These are phyloP conservation scores for Schizaphis graminum DNA, from an alignment of 2,888 invertebrate species.

Conservation along the genomic window DNA sequence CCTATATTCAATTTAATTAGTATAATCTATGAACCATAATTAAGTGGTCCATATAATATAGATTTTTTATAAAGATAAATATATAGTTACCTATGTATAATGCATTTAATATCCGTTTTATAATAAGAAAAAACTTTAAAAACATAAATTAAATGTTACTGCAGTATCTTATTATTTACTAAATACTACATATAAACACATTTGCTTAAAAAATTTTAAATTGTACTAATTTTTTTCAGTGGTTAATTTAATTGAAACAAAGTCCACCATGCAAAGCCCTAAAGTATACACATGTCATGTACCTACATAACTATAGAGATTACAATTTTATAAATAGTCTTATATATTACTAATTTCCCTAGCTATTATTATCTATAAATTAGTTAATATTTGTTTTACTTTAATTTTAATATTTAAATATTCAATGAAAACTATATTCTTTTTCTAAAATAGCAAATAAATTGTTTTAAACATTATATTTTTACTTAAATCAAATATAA, in stretches of 20 bases:
- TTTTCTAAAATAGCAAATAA: background rate
- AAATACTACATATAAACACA: background rate
- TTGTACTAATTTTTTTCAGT: background rate
- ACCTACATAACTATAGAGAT: no score
- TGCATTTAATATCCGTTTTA: background rate
- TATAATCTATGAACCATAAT: background rate
- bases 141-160: background rate
- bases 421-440: background rate
- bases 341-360: no score
- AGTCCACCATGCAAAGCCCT: background rate
- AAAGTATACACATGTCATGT: no score
- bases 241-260: background rate
- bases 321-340: no score
- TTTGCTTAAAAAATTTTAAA: background rate
- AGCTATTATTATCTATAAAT: no score
- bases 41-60: background rate
- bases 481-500: background rate
- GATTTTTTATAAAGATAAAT: background rate
- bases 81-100: background rate
- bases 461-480: background rate
- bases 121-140: background rate
- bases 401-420: background rate
- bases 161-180: background rate
- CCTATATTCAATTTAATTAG: background rate
- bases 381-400: background rate